phyloP scores from a whole-genome alignment of 2,113 vertebrate species.

The Mionectes macconnelli region DNA sequence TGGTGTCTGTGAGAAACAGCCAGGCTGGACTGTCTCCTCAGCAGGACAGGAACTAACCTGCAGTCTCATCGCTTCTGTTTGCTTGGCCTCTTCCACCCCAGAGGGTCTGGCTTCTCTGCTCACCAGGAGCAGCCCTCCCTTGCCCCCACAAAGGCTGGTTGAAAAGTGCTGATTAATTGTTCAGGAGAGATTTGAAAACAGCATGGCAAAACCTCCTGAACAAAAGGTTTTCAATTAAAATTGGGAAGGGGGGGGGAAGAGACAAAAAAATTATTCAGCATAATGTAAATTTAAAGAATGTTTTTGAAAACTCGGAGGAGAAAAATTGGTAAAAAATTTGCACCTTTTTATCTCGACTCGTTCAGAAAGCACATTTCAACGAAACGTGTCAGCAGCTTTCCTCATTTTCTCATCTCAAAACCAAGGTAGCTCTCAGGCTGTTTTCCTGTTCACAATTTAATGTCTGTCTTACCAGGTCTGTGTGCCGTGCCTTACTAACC shows the following conservation, averaged over 20 bases:
- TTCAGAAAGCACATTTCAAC: slow-evolving; percentile 46
- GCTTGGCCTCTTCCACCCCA: accelerated
- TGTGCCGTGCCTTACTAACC: slow-evolving; percentile 29
- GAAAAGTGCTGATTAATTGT: not conserved
- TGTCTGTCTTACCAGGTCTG: slow-evolving; percentile 47
- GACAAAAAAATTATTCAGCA: not conserved
- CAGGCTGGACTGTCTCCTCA: not conserved
- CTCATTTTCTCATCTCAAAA: slow-evolving; percentile 12
- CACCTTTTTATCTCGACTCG: not conserved
- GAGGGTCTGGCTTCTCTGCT: not conserved
- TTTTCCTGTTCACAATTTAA: slow-evolving; percentile 27
- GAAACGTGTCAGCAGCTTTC: not conserved
- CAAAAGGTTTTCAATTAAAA: not conserved
- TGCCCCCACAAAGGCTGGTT: not conserved
- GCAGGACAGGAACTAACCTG: not conserved
- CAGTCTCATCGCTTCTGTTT: not conserved
- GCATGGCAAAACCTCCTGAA: not conserved
- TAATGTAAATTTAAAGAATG: not conserved
- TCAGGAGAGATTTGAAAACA: not conserved
- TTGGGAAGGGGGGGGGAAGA: no score
- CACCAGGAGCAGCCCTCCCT: not conserved
- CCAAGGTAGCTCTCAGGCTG: not conserved
- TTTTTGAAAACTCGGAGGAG: not conserved
- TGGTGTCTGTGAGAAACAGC: not conserved
- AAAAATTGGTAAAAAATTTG: not conserved